Conservation (phyloP, 2,888 invertebrate species). For the Halictus ligatus region DNA sequence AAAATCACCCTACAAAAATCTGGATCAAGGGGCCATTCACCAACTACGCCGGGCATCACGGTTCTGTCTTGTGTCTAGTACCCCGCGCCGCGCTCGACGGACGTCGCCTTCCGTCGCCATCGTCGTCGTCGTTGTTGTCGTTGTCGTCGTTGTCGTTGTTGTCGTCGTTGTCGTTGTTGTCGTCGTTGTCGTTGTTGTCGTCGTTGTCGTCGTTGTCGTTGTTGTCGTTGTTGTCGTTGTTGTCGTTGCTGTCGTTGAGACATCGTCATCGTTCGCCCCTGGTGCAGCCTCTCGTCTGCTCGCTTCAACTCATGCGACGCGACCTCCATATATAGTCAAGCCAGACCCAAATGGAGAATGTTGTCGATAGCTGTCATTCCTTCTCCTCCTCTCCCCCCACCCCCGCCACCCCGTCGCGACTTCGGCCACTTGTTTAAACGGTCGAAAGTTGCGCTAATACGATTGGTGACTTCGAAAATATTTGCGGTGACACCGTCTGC, state of each 20-base stretch:
- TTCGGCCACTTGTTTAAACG: background rate
- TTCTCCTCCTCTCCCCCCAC: background rate
- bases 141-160: background rate
- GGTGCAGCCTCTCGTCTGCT: background rate
- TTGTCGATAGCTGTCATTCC: slow-evolving; percentile 5
- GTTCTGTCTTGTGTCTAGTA: slow-evolving; percentile 43
- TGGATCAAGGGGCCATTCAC: slow-evolving; percentile 80
- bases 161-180: background rate
- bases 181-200: background rate
- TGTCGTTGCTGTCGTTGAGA: background rate
- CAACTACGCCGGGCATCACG: slow-evolving; percentile 66
- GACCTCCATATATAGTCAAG: slow-evolving; percentile 1
- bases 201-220: background rate
- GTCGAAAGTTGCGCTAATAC: background rate
- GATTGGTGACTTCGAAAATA: background rate
- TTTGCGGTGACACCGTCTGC: background rate
- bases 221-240: background rate
- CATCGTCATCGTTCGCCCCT: slow-evolving; percentile 1
- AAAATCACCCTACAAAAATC: slow-evolving; percentile 78
- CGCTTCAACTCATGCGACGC: background rate
- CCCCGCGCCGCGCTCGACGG: slow-evolving; percentile 2
- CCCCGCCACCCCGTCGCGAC: background rate
- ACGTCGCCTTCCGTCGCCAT: background rate
- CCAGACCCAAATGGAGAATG: background rate
- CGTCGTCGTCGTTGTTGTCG: background rate